Base-by-base conservation (phyloP, 2,888 invertebrate genomes). In the Drosophila pullipes region DNA sequence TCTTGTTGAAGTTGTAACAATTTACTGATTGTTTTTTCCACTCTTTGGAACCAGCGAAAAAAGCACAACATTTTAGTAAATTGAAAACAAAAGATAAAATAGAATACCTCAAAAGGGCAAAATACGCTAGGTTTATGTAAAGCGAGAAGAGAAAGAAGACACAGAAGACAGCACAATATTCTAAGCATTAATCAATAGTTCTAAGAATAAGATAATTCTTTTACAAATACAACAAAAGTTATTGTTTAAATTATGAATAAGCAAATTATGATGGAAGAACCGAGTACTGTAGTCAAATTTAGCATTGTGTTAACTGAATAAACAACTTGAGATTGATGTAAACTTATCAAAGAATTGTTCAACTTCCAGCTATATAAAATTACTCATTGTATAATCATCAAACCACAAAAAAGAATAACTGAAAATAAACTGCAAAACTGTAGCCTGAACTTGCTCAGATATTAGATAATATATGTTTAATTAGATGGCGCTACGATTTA, bases 11-110 rank as follows among this genome's bases (percentile, higher is more conserved):
- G 54, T 62, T 72, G 47, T 69, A 65, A 67, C 35, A 54, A 67
- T 62, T 67, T 60, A 64, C 47, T 61, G 47, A 54, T 50, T 60
- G 47, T 31, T 50, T 55, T 61, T 39, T 63, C 11, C 55, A n/a
- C 41, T 25, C 33, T 76, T 62, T 76, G 22, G 4, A 18, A 25
- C 28, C 13, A 30, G 22, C 18, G 69, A 35, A 35, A 58, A 22
- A 65, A 85, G 65, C 85, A 80, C 69, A 73, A 78, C 69, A 73
- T 71, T 66, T 58, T 39, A 58, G 54, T 74, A 81, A 55, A 81
- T 74, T 84, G 59, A 79, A 77, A 77, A 54, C 68, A 57, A 52
- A 50, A 55, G 55, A 55, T 54, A 50, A 55, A 55, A 16, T 4
- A 25, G 4, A 30, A 28, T 30, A 30, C 5, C 18, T n/a, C 4